phyloP scores from a whole-genome alignment of 2,888 invertebrate species.

The Erebia palarica region DNA sequence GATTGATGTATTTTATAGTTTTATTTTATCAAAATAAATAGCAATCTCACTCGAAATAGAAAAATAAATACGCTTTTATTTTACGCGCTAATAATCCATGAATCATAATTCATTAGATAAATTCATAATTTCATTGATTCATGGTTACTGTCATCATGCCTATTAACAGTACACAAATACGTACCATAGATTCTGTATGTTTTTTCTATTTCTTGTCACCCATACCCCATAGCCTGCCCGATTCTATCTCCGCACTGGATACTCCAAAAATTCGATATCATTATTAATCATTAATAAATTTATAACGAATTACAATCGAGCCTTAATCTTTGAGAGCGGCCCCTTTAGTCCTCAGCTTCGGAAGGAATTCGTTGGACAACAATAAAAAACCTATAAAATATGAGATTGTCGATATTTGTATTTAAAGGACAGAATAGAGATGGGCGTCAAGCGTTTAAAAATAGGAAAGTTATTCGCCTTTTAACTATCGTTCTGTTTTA shows the following conservation, averaged over 20 bases:
- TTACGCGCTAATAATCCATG: too few relatives aligned
- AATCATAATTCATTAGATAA: too few relatives aligned
- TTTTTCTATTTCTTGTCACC: constrained; percentile 5
- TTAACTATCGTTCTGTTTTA: neutral
- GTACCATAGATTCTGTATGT: neutral
- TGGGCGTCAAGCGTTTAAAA: neutral
- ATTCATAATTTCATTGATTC: too few relatives aligned
- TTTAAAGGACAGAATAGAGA: constrained; percentile 39
- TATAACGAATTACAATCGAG: constrained; percentile 72
- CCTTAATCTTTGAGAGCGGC: constrained; percentile 58
- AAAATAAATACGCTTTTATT: too few relatives aligned
- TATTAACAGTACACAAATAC: constrained; percentile 16
- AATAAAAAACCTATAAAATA: constrained; percentile 66
- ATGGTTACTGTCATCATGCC: too few relatives aligned
- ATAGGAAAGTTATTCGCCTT: neutral
- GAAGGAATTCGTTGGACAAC: constrained; percentile 53
- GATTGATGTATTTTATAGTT: too few relatives aligned
- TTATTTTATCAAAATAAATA: too few relatives aligned
- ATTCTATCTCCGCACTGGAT: constrained; percentile 11
- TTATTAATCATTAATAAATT: constrained; percentile 78
- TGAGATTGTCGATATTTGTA: constrained; percentile 58
- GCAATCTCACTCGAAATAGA: too few relatives aligned
- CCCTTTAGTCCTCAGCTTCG: constrained; percentile 51
- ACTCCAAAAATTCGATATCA: constrained; percentile 60
- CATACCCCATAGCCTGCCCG: neutral